These are phyloP conservation scores for Gerosis bhagava DNA, from an alignment of 2,888 invertebrate genomes.

Conservation along the genomic window DNA sequence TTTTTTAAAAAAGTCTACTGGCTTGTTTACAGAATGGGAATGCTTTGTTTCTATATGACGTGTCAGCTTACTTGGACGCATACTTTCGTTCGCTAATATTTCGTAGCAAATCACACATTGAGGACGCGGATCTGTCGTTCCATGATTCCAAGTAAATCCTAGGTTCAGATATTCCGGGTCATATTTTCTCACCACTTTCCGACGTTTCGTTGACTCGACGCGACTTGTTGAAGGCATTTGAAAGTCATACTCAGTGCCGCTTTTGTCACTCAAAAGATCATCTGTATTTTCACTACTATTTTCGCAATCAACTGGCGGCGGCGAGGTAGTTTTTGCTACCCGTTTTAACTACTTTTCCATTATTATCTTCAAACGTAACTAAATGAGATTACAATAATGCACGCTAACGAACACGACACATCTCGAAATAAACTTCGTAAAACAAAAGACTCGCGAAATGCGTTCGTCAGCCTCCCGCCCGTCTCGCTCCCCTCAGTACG, in stretches of 20 bases:
- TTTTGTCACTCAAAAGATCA: not conserved
- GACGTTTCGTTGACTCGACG: conserved; percentile 18
- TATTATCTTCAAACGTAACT: conserved; percentile 2
- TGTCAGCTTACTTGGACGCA: conserved; percentile 18
- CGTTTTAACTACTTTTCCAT: conserved; percentile 3
- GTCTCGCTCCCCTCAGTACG: no score
- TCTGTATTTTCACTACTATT: conserved; percentile 1
- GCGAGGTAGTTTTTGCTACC: conserved; percentile 1
- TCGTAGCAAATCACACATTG: conserved; percentile 17
- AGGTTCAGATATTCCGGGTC: conserved; percentile 13
- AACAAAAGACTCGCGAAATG: not conserved
- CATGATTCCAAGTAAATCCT: conserved; percentile 10
- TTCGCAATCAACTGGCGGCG: conserved; percentile 1
- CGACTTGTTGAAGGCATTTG: not conserved
- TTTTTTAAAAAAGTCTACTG: conserved; percentile 18
- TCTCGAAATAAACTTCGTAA: not conserved
- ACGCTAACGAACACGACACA: conserved; percentile 4
- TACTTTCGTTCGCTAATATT: conserved; percentile 3
- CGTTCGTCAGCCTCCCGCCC: no score
- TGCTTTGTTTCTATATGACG: conserved; percentile 6
- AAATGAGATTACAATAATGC: not conserved
- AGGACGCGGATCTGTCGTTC: conserved; percentile 19
- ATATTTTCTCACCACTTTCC: conserved; percentile 6
- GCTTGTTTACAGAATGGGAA: conserved; percentile 22
- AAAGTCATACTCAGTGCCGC: not conserved